Evolutionary conservation across 2,113 vertebrate genomes (phyloP).

Genomic region (Harpagus bidentatus): DNA sequence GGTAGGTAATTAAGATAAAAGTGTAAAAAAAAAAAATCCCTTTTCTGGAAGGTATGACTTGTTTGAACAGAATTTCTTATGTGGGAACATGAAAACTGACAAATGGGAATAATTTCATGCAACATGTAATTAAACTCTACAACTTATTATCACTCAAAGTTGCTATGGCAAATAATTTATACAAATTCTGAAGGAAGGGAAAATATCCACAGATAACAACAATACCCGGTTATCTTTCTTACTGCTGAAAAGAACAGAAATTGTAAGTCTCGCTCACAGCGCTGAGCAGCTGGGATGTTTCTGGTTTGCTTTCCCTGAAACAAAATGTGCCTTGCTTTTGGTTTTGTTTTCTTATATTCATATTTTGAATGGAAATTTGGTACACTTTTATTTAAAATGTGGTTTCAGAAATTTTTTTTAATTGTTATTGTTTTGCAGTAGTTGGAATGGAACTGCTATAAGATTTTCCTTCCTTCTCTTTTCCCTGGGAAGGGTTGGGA

Average conservation of each 20-base stretch:
- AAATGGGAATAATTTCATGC: not conserved
- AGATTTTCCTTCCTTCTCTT: not conserved
- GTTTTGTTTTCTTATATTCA: no score
- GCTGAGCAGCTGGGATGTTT: not conserved
- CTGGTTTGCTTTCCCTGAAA: not conserved
- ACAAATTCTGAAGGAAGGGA: not conserved
- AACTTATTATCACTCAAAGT: not conserved
- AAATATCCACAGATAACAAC: not conserved
- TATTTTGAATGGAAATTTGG: rapidly evolving
- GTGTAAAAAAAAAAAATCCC: rapidly evolving
- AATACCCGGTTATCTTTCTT: rapidly evolving
- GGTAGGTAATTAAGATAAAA: not conserved
- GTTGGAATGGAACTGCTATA: not conserved
- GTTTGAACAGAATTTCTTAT: not conserved
- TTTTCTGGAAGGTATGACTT: not conserved
- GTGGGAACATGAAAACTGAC: not conserved
- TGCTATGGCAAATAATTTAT: not conserved
- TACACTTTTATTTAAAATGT: rapidly evolving
- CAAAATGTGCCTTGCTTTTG: rapidly evolving
- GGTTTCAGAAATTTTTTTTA: not conserved
- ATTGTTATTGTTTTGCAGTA: not conserved
- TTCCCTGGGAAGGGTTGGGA: not conserved
- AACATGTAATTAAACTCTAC: not conserved
- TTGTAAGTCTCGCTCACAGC: rapidly evolving
- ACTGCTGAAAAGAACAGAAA: not conserved